Base-by-base conservation (phyloP, 2,797 vertebrate genomes). In the Chromobotia macracanthus region DNA sequence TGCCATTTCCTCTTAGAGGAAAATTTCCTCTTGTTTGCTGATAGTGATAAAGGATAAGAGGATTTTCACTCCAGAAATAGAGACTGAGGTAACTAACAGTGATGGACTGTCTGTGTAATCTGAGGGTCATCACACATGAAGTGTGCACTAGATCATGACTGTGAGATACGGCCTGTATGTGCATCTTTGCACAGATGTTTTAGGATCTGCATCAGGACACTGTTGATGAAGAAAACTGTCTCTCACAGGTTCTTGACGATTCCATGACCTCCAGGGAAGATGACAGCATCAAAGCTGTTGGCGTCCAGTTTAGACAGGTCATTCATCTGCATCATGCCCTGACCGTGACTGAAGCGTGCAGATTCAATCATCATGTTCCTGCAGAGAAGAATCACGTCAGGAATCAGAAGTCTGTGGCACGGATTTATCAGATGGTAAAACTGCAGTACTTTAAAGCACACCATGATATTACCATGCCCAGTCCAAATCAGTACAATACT, bases 281-380 rank as follows among this genome's bases (percentile, higher is more conserved):
- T 92, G 82, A 94, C 77, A 0, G 86, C 93, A 35, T 93, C 91
- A 31, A 92, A 93, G 84, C 80, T 91, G 88, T 86, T 91, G 63
- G 83, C 90, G 28, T 93, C 92, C 86, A 94, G 88, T 80, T 87
- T 90, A 75, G 91, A 88, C 58, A 94, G 84, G 70, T 93, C 93
- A 11, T 93, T 89, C 88, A 92, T 91, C 79, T 92, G 90, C 82
- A 83, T 89, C 86, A 46, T 86, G 69, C 90, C 92, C 63, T 92
- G 89, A 13, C 88, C 86, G 2, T 92, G 93, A 72, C 87, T 90
- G 89, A 93, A 94, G 51, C 92, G 89, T 31, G 92, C 89, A 0
- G 92, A 85, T 85, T 94, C 93, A 61, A 89, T 85, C 91, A 94
- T 91, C 87, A 90, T 88, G 89, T 93, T 93, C 84, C 92, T 92